Conservation (phyloP, 2,888 invertebrate genomes). For the Dexiosoma caninum region DNA sequence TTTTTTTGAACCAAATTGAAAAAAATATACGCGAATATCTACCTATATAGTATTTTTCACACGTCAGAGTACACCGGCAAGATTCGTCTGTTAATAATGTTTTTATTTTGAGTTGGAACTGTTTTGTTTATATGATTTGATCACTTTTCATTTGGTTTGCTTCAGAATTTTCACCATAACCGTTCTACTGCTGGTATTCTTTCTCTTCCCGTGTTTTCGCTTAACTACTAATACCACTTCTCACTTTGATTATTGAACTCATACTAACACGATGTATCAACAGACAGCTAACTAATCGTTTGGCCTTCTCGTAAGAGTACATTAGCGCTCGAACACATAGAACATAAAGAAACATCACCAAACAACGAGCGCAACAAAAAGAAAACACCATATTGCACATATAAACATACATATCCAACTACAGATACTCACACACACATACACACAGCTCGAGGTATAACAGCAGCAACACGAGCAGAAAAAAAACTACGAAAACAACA, state of each 20-base stretch:
- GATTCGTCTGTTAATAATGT: constrained; percentile 36
- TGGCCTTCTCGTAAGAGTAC: constrained; percentile 56
- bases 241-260: constrained; percentile 65
- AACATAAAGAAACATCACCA: constrained; percentile 9
- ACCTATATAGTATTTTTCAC: constrained; percentile 37
- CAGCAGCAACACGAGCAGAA: constrained; percentile 14
- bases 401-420: too few relatives aligned
- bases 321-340: constrained; percentile 30
- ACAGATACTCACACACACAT: background rate
- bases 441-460: too few relatives aligned
- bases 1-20: constrained; percentile 11
- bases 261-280: constrained; percentile 57
- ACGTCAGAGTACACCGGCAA: constrained; percentile 57
- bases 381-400: background rate
- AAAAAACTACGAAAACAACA: constrained; percentile 8
- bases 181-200: constrained; percentile 23
- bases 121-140: constrained; percentile 45
- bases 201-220: constrained; percentile 11
- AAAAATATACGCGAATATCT: background rate
- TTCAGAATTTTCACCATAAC: constrained; percentile 32
- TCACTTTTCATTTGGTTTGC: constrained; percentile 34
- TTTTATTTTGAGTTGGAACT: constrained; percentile 29
- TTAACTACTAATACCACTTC: constrained; percentile 49
- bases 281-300: constrained; percentile 57
- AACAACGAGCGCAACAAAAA: constrained; percentile 39